Conservation (phyloP, 2,113 vertebrate species). For the Aegotheles bennettii region DNA sequence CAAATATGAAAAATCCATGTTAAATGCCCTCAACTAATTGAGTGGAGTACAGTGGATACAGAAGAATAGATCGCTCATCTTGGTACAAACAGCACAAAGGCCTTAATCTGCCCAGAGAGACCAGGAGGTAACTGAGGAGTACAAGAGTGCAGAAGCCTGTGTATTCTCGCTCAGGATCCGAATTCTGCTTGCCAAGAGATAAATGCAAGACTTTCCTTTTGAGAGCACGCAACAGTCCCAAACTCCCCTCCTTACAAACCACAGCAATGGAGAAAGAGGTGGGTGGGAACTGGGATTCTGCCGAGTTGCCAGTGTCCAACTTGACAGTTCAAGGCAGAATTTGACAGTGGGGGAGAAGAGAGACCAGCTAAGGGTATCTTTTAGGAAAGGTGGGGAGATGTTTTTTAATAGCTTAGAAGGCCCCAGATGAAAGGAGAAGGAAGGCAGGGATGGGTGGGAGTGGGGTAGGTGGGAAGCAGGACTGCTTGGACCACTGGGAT, state of each 20-base stretch:
- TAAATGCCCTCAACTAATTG: constrained; percentile 64
- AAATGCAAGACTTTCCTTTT: background rate
- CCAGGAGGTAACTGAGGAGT: background rate
- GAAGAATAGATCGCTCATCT: constrained; percentile 32
- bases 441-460: background rate
- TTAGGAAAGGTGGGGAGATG: background rate
- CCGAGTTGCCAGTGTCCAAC: background rate
- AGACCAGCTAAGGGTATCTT: background rate
- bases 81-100: constrained; percentile 39
- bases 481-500: background rate
- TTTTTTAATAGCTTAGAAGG: background rate
- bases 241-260: background rate
- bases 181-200: background rate
- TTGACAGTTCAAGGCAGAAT: background rate
- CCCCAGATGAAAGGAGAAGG: background rate
- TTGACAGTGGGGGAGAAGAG: background rate
- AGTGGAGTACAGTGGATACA: constrained; percentile 3
- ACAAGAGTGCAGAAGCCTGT: background rate
- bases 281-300: background rate
- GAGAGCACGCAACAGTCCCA: background rate
- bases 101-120: constrained; percentile 35
- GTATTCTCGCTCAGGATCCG: background rate
- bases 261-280: background rate
- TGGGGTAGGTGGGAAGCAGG: accelerated
- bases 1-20: constrained; percentile 66